Percentiles rank a stretch among this genome's conserved stretches.
These are phyloP conservation scores for Odontothrips loti DNA, from an alignment of 2,888 invertebrate genomes.

Conservation along the genomic window DNA sequence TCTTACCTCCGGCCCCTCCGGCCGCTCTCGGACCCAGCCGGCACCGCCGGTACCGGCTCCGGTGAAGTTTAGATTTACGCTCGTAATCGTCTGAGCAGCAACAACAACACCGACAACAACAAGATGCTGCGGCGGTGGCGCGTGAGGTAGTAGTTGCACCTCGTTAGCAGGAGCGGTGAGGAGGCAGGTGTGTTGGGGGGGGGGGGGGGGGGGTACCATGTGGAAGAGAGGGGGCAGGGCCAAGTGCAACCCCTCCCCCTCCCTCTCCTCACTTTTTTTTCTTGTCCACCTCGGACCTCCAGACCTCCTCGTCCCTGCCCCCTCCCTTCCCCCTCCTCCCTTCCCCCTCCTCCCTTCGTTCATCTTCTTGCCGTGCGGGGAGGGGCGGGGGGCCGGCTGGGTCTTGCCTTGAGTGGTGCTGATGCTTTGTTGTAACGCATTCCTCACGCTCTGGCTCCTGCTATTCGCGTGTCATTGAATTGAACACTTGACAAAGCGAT, in stretches of 20 bases:
- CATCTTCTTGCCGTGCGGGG: too few species aligned
- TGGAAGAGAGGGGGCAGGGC: background rate
- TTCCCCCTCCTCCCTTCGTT: background rate
- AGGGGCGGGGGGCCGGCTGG: background rate
- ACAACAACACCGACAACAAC: background rate
- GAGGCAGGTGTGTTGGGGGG: background rate
- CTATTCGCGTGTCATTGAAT: background rate
- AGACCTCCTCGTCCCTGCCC: background rate
- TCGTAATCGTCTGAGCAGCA: background rate
- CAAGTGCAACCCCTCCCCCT: background rate
- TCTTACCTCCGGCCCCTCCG: conserved; percentile 29
- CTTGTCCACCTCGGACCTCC: background rate
- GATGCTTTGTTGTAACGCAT: conserved; percentile 20
- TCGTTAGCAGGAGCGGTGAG: background rate
- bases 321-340: background rate
- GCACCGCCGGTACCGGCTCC: conserved; percentile 17
- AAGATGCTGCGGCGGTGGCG: background rate
- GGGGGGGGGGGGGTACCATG: background rate
- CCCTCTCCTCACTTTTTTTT: background rate
- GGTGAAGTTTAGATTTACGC: conserved; percentile 13
- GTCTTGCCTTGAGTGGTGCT: too few species aligned
- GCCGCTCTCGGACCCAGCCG: conserved; percentile 21
- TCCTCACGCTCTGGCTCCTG: background rate
- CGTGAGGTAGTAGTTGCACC: background rate
- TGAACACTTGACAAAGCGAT: background rate